Evolutionary conservation across 1,140 invertebrate species (phyloP), one percentile per base, ranked within the genome.

Genomic region (Zaprionus nigranus): DNA sequence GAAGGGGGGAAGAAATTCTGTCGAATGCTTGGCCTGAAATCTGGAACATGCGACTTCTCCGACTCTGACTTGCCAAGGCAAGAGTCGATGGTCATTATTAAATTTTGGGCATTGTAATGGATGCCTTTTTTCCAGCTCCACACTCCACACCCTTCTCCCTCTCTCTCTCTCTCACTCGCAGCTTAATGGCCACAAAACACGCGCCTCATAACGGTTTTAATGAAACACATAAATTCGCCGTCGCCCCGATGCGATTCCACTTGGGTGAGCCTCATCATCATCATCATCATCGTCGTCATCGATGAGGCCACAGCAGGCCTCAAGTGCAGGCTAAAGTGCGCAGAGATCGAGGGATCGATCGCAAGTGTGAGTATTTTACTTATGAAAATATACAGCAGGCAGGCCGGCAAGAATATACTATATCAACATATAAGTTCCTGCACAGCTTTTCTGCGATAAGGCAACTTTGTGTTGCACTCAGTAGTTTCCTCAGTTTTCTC

Each of bases 211-310:
- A 88, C 84, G 84, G 84, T 78, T 88, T 80, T 87, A 87, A 84
- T 87, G 84, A 88, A 87, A 87, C 81, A 88, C 78, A 87, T 88
- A 83, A 87, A 87, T 88, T 87, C 80, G 72, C 64, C 71, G 65
- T 62, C 75, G 79, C 67, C 75, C 67, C 74, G 53, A 40, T 54
- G 49, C 53, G 53, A 82, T 60, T 64, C 82, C 65, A 71, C 84
- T 87, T 82, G 83, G 80, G 80, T 80, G 83, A 87, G 82, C 75
- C 36, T 67, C 61, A 56, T 24, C 43, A 22, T 28, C 26, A 28
- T 28, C 26, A 28, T 26, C 24, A 3, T 26, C 26, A 28, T 26
- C 24, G 0, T 26, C 24, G 24, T 28, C 26, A 28, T 28, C 26
- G 26, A 28, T 28, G 26, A 28, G 26, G 26, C 26, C 26, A 28